These are phyloP conservation scores for Tachyglossus aculeatus DNA, from an alignment of 2,797 vertebrate genomes.

Conservation along the genomic window DNA sequence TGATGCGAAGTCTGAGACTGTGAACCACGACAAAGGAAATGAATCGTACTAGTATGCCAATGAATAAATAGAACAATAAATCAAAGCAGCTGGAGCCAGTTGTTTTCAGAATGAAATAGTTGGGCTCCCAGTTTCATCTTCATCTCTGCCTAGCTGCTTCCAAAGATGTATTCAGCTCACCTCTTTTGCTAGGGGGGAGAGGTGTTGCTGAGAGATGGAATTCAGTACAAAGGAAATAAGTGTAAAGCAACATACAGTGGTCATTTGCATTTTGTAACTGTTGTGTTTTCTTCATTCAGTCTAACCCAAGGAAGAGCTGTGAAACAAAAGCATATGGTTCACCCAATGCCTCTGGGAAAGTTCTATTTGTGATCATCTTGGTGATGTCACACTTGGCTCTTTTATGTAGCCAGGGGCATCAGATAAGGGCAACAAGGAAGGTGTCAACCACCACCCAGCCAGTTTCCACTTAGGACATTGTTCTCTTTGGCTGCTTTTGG, in stretches of 20 bases:
- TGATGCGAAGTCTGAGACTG: slow-evolving; percentile 2
- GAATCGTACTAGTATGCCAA: neutral
- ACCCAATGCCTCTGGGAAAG: too few species aligned
- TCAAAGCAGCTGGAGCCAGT: slow-evolving; percentile 11
- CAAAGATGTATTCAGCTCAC: neutral
- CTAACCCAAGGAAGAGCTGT: too few species aligned
- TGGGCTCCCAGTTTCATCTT: neutral
- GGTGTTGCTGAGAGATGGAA: neutral
- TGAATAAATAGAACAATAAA: neutral
- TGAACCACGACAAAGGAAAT: neutral
- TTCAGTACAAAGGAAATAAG: neutral
- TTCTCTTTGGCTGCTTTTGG: too few species aligned
- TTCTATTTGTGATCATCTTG: too few species aligned
- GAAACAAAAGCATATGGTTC: too few species aligned
- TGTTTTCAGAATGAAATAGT: neutral
- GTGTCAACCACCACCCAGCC: too few species aligned
- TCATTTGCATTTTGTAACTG: too few species aligned
- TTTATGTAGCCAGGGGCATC: too few species aligned
- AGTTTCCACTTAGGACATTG: too few species aligned
- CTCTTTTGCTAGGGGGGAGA: neutral
- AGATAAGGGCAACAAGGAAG: too few species aligned
- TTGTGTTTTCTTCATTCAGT: too few species aligned
- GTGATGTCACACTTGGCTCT: too few species aligned
- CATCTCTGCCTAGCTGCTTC: neutral
- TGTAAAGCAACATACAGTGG: neutral